A percentile compares a stretch with the other conserved stretches of the same genome.
Evolutionary conservation across 2,888 invertebrate species (phyloP).

Genomic region (Hydroisotoma schaefferi): DNA sequence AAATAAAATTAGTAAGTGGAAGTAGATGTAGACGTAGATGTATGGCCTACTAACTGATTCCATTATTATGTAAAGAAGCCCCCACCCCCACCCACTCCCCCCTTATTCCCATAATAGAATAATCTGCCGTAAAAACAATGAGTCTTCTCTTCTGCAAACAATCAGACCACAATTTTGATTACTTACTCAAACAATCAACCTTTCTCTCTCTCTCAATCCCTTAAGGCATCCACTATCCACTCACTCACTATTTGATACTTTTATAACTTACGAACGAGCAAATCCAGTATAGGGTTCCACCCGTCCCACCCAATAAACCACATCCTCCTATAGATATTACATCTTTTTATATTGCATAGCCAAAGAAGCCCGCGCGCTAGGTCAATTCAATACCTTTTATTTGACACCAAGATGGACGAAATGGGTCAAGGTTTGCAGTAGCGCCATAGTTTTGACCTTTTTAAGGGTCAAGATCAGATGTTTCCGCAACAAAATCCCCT

Average conservation of each 20-base stretch:
- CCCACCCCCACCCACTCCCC: not conserved
- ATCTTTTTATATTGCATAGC: not conserved
- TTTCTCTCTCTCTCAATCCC: not conserved
- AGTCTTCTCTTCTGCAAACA: not conserved
- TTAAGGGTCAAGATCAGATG: too few relatives aligned
- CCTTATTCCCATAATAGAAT: constrained; percentile 61
- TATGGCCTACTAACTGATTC: constrained; percentile 16
- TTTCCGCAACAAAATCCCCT: too few relatives aligned
- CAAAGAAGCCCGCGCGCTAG: not conserved
- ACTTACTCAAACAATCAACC: not conserved
- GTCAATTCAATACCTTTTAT: too few relatives aligned
- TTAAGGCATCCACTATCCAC: not conserved
- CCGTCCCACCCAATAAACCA: not conserved
- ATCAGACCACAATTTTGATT: not conserved
- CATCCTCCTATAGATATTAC: not conserved
- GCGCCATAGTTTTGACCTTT: too few relatives aligned
- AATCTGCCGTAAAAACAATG: constrained; percentile 58
- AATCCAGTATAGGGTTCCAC: too few relatives aligned
- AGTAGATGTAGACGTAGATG: constrained; percentile 51
- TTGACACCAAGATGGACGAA: too few relatives aligned
- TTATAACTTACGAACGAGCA: too few relatives aligned
- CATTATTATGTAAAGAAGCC: constrained; percentile 9
- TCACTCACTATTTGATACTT: too few relatives aligned
- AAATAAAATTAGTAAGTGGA: constrained; percentile 64
- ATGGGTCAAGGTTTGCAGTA: too few relatives aligned